Evolutionary conservation across 2,797 vertebrate genomes (phyloP), one percentile per base, ranked within the genome.

Genomic region (Diplodus puntazzo): DNA sequence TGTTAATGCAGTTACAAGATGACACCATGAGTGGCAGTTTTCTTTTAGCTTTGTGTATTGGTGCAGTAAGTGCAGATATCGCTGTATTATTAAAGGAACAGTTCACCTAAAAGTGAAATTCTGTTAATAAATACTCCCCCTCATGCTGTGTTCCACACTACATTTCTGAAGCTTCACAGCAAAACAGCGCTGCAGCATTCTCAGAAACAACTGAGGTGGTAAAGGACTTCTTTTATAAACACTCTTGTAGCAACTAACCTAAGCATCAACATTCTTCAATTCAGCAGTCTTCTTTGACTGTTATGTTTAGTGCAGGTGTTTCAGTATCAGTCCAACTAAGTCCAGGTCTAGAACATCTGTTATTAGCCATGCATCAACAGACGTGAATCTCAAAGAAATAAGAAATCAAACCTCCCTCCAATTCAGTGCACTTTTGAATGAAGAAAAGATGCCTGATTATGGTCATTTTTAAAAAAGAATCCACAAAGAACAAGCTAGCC

Each of bases 401-500:
- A 30, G 11, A 30, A n/a, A n/a, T 55, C 34, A 3, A 73, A 61
- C 13, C n/a, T 57, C 25, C 6, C 10, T 67, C 53, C 13, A 53
- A 46, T 75, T 21, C 42, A 49, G 61, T 23, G 42, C 20, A 60
- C 57, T 55, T 46, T 16, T 17, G 5, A 46, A 5, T 50, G 75
- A 63, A 73, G 52, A 69, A 3, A 49, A 25, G 42, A 30, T 45
- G 25, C 46, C n/a, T 46, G 45, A 74, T 79, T 59, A 79, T 57
- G 6, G 58, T 23, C 52, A 10, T 39, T 39, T 69, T 55, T 48
- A 68, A 49, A 66, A 77, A 25, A 21, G 49, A 63, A 70, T 27
- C 27, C 68, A 64, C 43, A 23, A 55, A 61, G 65, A 23, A 21
- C 16, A 4, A 65, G 27, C 30, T 57, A 12, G 34, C n/a, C 23